These are phyloP conservation scores for Nothobranchius furzeri DNA, from an alignment of 2,113 vertebrate species.

Conservation along the genomic window DNA sequence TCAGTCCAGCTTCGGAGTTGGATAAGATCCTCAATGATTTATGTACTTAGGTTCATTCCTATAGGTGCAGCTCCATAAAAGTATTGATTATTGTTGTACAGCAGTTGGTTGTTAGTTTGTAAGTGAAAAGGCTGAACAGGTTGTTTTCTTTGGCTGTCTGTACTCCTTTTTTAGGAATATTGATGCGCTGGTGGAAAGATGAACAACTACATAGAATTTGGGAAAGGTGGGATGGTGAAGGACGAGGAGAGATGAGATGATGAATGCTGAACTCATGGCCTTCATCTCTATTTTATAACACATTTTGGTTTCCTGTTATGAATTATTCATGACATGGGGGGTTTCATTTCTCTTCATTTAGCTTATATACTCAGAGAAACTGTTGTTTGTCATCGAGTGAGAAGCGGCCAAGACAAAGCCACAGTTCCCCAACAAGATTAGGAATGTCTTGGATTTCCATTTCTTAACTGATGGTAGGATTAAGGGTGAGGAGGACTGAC, in stretches of 20 bases:
- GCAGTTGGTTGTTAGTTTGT: not conserved
- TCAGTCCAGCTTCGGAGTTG: slow-evolving; percentile 28
- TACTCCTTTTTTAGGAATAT: not conserved
- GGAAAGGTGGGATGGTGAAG: not conserved
- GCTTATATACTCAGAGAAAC: too few species aligned
- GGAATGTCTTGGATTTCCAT: too few species aligned
- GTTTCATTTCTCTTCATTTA: too few species aligned
- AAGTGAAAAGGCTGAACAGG: slow-evolving; percentile 4
- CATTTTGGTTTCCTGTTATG: too few species aligned
- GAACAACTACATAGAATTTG: not conserved
- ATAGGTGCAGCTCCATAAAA: slow-evolving; percentile 1
- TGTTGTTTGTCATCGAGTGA: too few species aligned
- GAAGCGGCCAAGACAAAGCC: too few species aligned
- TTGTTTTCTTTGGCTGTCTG: slow-evolving; percentile 16
- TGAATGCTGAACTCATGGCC: not conserved
- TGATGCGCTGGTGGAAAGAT: not conserved
- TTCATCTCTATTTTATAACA: too few species aligned
- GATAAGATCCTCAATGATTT: slow-evolving; percentile 31
- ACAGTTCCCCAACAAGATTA: too few species aligned
- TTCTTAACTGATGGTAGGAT: too few species aligned
- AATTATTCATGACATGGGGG: too few species aligned
- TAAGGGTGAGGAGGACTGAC: too few species aligned
- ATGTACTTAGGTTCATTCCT: slow-evolving; percentile 7
- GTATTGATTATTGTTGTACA: slow-evolving; percentile 7
- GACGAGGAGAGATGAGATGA: too few species aligned